Evolutionary conservation across 37 sponge, comb jelly and placozoan species (phyloP).

Genomic region (Lycopodina hypogea): DNA sequence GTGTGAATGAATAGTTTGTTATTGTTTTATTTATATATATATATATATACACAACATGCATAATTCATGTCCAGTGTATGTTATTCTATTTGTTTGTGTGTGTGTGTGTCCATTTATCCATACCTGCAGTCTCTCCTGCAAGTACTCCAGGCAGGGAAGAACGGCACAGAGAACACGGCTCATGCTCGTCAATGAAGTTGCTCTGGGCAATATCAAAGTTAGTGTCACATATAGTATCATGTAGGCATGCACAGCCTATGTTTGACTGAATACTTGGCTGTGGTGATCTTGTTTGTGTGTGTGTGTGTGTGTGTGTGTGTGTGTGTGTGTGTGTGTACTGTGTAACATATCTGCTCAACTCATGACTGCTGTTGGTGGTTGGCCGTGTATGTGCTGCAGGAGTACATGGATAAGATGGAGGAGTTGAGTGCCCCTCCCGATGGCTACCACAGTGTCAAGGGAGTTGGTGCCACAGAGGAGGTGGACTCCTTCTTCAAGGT

Average conservation of each 20-base stretch:
- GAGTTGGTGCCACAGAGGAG: conserved; percentile 62
- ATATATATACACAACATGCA: too few species aligned
- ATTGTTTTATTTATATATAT: background rate
- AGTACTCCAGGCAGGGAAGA: conserved; percentile 75
- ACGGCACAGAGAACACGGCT: conserved; percentile 53
- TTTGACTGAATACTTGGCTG: background rate
- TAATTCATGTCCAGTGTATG: background rate
- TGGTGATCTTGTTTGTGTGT: too few species aligned
- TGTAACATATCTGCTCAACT: too few species aligned
- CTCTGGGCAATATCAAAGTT: conserved; percentile 80
- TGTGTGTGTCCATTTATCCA: too few species aligned
- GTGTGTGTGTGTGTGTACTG: too few species aligned
- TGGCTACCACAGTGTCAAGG: conserved; percentile 81
- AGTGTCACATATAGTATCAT: too few species aligned
- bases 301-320: too few species aligned
- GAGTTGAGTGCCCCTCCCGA: conserved; percentile 76
- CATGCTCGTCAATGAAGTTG: conserved; percentile 88
- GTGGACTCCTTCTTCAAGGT: conserved; percentile 75
- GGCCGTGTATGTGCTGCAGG: too few species aligned
- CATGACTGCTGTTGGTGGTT: too few species aligned
- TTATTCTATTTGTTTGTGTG: background rate
- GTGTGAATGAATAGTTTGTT: background rate
- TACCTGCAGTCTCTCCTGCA: conserved; percentile 50
- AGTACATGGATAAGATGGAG: conserved; percentile 28
- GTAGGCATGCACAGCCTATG: background rate